Conservation (phyloP, 2,113 vertebrate genomes). For the Narcine bancroftii region DNA sequence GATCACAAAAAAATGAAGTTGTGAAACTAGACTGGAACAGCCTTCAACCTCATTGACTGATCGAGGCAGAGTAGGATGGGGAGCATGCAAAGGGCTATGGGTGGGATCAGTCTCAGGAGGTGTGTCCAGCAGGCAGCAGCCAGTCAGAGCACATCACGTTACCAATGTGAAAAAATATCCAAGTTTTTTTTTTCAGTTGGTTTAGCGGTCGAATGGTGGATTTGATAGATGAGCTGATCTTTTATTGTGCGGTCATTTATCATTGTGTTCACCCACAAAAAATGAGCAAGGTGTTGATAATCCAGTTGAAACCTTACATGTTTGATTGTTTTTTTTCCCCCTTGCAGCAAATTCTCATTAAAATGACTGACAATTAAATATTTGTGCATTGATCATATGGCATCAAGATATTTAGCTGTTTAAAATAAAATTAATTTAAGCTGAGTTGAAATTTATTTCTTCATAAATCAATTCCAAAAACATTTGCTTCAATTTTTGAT, state of each 20-base stretch:
- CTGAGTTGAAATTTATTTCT: not conserved
- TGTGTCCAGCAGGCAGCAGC: too few relatives aligned
- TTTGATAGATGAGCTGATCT: not conserved
- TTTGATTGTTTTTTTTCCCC: not conserved
- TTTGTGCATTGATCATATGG: not conserved
- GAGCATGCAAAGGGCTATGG: too few relatives aligned
- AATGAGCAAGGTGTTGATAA: not conserved
- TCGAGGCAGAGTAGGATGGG: too few relatives aligned
- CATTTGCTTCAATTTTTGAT: not conserved
- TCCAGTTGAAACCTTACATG: not conserved
- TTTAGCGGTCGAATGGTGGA: not conserved
- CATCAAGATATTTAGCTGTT: not conserved
- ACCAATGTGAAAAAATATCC: not conserved
- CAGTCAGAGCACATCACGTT: too few relatives aligned
- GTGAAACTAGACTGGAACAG: too few relatives aligned
- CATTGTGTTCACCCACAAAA: not conserved
- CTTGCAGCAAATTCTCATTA: slow-evolving; percentile 2
- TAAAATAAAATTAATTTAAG: slow-evolving; percentile 1
- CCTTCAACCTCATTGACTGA: too few relatives aligned
- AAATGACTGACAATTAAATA: slow-evolving; percentile 18
- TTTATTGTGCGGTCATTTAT: not conserved
- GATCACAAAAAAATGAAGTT: too few relatives aligned
- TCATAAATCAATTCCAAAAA: slow-evolving; percentile 13
- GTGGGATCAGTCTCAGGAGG: too few relatives aligned
- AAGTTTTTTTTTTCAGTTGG: not conserved